Evolutionary conservation across 2,888 invertebrate genomes (phyloP).

Genomic region (Gymnosoma rotundatum): DNA sequence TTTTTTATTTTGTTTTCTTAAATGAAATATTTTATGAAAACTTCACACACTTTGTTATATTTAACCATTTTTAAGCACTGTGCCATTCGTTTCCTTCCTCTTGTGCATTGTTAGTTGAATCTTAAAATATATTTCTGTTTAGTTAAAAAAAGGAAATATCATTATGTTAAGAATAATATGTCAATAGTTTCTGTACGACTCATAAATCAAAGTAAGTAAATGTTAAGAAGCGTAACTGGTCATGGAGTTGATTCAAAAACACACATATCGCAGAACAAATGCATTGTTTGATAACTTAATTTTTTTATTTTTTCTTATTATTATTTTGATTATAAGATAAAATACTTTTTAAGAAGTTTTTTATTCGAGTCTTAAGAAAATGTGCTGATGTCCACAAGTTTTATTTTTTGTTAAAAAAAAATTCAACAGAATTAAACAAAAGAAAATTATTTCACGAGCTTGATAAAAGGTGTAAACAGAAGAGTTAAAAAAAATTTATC

Average conservation of each 20-base stretch:
- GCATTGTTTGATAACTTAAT: constrained; percentile 1
- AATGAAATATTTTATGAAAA: too few relatives aligned
- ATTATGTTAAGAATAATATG: constrained; percentile 64
- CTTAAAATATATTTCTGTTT: neutral
- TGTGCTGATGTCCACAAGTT: neutral
- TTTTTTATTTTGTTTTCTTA: too few relatives aligned
- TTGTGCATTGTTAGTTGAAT: constrained; percentile 19
- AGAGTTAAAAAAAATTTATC: neutral
- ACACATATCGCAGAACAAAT: neutral
- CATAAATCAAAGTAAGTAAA: constrained; percentile 65
- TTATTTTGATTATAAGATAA: constrained; percentile 25
- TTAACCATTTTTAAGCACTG: constrained; percentile 12
- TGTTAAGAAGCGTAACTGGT: constrained; percentile 33
- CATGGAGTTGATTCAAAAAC: constrained; percentile 9
- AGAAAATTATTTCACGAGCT: neutral
- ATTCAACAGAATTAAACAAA: neutral
- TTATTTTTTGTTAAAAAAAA: neutral
- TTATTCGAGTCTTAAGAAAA: neutral
- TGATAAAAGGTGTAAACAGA: neutral
- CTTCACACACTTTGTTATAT: neutral
- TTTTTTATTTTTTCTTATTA: neutral
- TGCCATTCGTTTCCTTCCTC: constrained; percentile 43
- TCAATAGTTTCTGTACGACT: constrained; percentile 56
- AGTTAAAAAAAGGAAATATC: constrained; percentile 53
- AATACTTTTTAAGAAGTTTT: neutral